A percentile compares a stretch with the other conserved stretches of the same genome.
These are phyloP conservation scores for Himalopsyche japonica DNA, from an alignment of 2,888 invertebrate species.

Conservation along the genomic window DNA sequence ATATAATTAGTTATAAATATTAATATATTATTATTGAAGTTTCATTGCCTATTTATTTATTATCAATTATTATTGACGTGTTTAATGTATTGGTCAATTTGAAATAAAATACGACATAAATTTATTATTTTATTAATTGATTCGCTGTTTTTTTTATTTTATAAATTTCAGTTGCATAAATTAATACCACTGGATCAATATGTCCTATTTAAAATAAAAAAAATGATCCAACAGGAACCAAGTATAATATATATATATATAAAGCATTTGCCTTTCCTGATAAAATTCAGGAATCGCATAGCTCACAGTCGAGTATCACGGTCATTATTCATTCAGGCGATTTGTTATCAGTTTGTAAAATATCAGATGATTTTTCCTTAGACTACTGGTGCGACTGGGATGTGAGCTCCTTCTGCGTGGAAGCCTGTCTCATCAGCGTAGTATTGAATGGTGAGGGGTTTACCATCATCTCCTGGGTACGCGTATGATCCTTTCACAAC, in stretches of 20 bases:
- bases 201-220: neutral
- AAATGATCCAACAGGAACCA: neutral
- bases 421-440: conserved; percentile 67
- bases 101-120: too few species aligned
- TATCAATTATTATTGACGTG: too few species aligned
- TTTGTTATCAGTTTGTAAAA: neutral
- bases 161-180: neutral
- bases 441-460: conserved; percentile 57
- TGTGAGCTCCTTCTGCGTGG: conserved; percentile 63
- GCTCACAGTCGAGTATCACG: neutral
- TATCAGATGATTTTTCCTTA: neutral
- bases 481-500: conserved; percentile 64
- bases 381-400: conserved; percentile 50
- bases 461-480: conserved; percentile 62
- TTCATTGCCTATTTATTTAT: too few species aligned
- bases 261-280: neutral
- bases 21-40: too few species aligned
- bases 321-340: neutral
- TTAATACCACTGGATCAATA: neutral
- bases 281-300: neutral
- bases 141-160: neutral
- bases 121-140: neutral
- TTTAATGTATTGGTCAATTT: too few species aligned
- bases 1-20: too few species aligned
- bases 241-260: neutral